Evolutionary conservation across 2,113 vertebrate genomes (phyloP).

Genomic region (Leucopsar rothschildi): DNA sequence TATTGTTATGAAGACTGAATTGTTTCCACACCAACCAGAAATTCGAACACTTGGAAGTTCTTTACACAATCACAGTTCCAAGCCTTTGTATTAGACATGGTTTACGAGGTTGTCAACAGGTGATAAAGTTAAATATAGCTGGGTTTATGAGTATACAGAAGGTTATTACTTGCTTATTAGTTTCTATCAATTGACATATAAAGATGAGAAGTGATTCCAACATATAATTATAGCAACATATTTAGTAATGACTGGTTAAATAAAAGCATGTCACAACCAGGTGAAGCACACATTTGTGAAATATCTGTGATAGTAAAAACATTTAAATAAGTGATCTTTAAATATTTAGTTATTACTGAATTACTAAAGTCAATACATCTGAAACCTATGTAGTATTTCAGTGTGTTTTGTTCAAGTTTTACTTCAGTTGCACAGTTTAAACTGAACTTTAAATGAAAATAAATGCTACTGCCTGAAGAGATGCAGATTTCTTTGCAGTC

Average conservation of each 20-base stretch:
- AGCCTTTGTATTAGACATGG: neutral
- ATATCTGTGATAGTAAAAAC: neutral
- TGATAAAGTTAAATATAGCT: neutral
- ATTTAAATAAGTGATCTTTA: neutral
- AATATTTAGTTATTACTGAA: neutral
- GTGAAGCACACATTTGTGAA: neutral
- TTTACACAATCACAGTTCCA: neutral
- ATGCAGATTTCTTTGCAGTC: neutral
- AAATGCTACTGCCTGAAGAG: neutral
- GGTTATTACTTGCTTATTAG: neutral
- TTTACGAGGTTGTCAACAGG: neutral
- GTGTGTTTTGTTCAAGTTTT: neutral
- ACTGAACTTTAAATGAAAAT: neutral
- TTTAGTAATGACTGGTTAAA: neutral
- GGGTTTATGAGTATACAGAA: neutral
- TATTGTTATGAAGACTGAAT: neutral
- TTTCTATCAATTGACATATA: neutral
- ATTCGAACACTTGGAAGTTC: neutral
- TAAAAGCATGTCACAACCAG: neutral
- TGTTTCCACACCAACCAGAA: conserved; percentile 14
- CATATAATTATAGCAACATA: neutral
- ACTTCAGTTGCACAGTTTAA: neutral
- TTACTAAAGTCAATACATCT: neutral
- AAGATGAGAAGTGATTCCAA: neutral
- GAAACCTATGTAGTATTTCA: neutral